Evolutionary conservation across 1,140 invertebrate species (phyloP).

Genomic region (Drosophila ananassae): DNA sequence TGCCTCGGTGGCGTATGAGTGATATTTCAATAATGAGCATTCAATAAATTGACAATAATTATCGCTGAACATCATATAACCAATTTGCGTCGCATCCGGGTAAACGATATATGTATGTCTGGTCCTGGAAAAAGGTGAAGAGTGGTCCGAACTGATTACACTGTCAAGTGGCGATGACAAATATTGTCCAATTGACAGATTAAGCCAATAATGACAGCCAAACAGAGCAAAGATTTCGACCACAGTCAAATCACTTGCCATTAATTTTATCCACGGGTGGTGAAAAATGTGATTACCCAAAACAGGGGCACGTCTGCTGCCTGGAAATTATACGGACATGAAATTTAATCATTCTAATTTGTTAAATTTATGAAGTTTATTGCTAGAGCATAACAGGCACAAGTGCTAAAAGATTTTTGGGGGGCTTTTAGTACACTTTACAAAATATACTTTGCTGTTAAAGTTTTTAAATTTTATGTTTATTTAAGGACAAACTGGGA

Average conservation of each 20-base stretch:
- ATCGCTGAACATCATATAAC: constrained; percentile 45
- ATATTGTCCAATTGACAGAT: constrained; percentile 22
- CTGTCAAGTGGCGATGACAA: constrained; percentile 18
- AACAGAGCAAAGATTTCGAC: constrained; percentile 32
- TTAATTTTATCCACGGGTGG: constrained; percentile 27
- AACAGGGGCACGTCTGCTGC: constrained; percentile 20
- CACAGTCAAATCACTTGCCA: constrained; percentile 38
- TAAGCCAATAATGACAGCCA: constrained; percentile 23
- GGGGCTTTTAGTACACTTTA: constrained; percentile 6
- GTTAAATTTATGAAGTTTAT: constrained; percentile 74
- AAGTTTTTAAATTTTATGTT: background rate
- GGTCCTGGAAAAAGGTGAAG: background rate
- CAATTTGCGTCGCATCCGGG: constrained; percentile 33
- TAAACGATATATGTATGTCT: constrained; percentile 4
- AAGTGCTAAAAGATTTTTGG: constrained; percentile 55
- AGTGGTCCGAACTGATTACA: constrained; percentile 9
- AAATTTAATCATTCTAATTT: constrained; percentile 80
- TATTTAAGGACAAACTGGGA: background rate
- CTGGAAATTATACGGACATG: constrained; percentile 56
- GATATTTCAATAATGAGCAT: constrained; percentile 69
- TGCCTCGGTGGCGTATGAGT: constrained; percentile 53
- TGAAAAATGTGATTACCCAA: constrained; percentile 53
- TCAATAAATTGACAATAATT: constrained; percentile 62
- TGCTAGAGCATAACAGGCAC: constrained; percentile 66
- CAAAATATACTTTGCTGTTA: background rate